A percentile compares a stretch with the other conserved stretches of the same genome.
Conservation (phyloP, 2,113 vertebrate species). For the Mastomys coucha region DNA sequence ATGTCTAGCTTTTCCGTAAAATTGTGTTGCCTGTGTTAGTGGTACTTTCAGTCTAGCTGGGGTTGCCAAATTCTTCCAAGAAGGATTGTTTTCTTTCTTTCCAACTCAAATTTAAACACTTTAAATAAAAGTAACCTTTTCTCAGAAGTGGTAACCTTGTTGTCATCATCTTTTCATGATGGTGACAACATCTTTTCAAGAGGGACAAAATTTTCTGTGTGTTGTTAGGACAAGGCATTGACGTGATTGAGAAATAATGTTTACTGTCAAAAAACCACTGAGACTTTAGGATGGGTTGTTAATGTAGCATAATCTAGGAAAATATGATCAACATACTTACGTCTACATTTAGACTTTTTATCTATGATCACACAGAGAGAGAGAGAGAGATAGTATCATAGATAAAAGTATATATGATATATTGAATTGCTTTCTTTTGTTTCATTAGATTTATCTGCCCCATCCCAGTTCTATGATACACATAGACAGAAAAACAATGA, state of each 20-base stretch:
- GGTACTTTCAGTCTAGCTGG: background rate
- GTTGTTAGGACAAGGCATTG: background rate
- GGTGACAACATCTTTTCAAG: no score
- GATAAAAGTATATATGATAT: background rate
- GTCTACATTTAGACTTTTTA: background rate
- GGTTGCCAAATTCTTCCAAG: background rate
- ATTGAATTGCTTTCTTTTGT: no score
- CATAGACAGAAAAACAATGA: background rate
- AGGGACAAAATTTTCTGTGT: background rate
- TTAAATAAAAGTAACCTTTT: background rate
- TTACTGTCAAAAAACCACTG: background rate
- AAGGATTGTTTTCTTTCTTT: background rate
- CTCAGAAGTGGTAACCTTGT: background rate
- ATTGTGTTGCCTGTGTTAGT: background rate
- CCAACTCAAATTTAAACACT: conserved; percentile 12
- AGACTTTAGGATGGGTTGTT: background rate
- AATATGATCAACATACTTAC: background rate
- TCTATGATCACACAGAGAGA: background rate
- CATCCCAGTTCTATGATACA: no score
- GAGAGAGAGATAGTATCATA: no score
- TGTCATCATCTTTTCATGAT: background rate
- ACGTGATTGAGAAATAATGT: background rate
- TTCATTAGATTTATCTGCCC: no score
- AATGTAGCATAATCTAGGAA: background rate
- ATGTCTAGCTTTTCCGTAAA: background rate